Base-by-base conservation (phyloP, 92 coral and sea anemone species). In the Epizoanthus stellaris region DNA sequence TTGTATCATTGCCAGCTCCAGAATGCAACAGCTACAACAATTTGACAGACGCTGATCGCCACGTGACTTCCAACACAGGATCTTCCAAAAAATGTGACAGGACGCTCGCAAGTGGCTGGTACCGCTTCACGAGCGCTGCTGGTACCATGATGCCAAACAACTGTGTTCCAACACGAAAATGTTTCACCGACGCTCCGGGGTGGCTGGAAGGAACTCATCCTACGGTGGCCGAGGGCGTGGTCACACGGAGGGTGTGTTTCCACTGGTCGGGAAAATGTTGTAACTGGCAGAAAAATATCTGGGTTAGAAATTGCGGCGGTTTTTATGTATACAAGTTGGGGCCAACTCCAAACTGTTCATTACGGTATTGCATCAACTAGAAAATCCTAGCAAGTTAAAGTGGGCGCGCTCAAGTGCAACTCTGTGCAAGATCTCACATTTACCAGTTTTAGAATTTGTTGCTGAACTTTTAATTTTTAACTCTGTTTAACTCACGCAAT, bases 271-370 rank as follows among this genome's bases (percentile, higher is more conserved):
- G 7, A 76, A 76, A 76, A 0, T 61, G 47, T 16, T 76, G 81
- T 20, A 34, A 0, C 16, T 76, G 67, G 67, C 3, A 30, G 3
- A 38, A 6, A 34, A 16, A 15, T 6, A 58, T 76, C 12, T 66
- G 53, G 19, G 61, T 76, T 36, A 21, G 36, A 59, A 76, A 58
- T 47, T 76, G 81, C 52, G 38, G 81, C 49, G 0, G 49, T 9
- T 76, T 30, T 38, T 76, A 76, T 8, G 47, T 76, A 66, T 76
- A 76, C 39, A 66, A 57, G 40, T 58, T 76, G 67, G 30, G 40
- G 3, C 81, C 66, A 76, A 17, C 68, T 15, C 36, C 58, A 17
- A 0, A 1, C 15, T 71, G 76, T 43, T 2, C 0, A 0, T 20
- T 71, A 20, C 56, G 76, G 14, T 43, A 71, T 54, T 71, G 76